Base-by-base conservation (phyloP, 2,888 invertebrate genomes). In the Apamea anceps region DNA sequence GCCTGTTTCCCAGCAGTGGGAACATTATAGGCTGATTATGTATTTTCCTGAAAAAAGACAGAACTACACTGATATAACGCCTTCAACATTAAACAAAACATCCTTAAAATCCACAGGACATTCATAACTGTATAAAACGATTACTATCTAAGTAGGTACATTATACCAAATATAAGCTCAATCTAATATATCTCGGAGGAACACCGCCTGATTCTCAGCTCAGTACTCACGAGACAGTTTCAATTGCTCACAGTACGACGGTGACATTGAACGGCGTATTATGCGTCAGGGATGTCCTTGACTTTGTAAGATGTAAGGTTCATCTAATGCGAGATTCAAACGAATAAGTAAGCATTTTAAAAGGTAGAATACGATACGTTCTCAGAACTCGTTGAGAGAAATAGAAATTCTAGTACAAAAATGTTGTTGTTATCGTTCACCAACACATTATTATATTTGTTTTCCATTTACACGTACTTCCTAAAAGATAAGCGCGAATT, bases 401-500 rank as follows among this genome's bases (percentile, higher is more conserved):
- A 60, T 32, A 60, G 57, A 79, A 51, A 25, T 21, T n/a, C n/a
- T 12, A n/a, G n/a, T 32, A 6, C 18, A 45, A 60, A n/a, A 45
- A 54, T 0, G 3, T 12, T 45, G 0, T 0, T 57, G 1, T 57
- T 21, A 18, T 45, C 48, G 37, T 77, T 71, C 48, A 15, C 21
- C 10, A 68, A 68, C 18, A 37, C 51, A 48, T 60, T 67, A 67
- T 5, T 45, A 25, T 60, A 15, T 68, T n/a, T 60, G 51, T 70
- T 73, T 37, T n/a, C 65, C n/a, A 3, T 57, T 63, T 13, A 37
- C 84, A 78, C 74, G 37, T 77, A 82, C 45, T 67, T 86, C 15
- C 48, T 66, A 65, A 81, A 68, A 72, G 42, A 81, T 75, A 81
- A 76, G 51, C 42, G n/a, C 65, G 66, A 86, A 86, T 84, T 84